Evolutionary conservation across 2,888 invertebrate species (phyloP), one percentile per base, ranked within the genome.

Genomic region (Sesia bembeciformis): DNA sequence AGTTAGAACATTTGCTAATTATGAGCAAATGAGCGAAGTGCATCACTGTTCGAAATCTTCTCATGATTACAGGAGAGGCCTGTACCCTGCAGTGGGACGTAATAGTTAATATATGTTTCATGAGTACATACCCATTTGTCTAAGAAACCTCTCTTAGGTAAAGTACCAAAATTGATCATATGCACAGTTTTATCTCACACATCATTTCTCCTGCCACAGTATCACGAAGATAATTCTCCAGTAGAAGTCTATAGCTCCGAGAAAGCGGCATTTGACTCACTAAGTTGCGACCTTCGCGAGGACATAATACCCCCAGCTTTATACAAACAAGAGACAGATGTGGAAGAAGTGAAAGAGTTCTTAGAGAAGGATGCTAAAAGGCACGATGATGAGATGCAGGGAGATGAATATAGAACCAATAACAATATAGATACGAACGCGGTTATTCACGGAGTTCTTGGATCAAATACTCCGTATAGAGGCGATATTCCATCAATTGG

Each of bases 161-260:
- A 23, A 1, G 23, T 23, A 23, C 23, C 23, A 23, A 23, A 23
- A 23, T 23, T 23, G 23, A 23, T 23, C 23, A 23, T 23, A 23
- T 2, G 23, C 23, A 23, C 23, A 23, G 23, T 23, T 23, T 23
- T 23, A 23, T 23, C 23, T 23, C 23, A 23, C 23, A 23, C 23
- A 23, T 23, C 2, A 23, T 23, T 23, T 23, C 23, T 23, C 23
- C 23, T 46, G 8, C 46, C 71, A 52, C 75, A 93, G 93, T 91
- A 90, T 60, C 91, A 91, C 56, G 92, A 93, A 75, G 90, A 91
- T 70, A 91, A 91, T 57, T 90, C 92, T 51, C 85, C 85, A 5
- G 79, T 93, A 46, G 89, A 91, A 71, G 78, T 93, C 8, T 91
- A 90, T 56, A 81, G 80, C 38, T 89, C 80, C 52, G 78, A 91